These are phyloP conservation scores for Trachurus trachurus DNA, from an alignment of 2,797 vertebrate species.

Conservation along the genomic window DNA sequence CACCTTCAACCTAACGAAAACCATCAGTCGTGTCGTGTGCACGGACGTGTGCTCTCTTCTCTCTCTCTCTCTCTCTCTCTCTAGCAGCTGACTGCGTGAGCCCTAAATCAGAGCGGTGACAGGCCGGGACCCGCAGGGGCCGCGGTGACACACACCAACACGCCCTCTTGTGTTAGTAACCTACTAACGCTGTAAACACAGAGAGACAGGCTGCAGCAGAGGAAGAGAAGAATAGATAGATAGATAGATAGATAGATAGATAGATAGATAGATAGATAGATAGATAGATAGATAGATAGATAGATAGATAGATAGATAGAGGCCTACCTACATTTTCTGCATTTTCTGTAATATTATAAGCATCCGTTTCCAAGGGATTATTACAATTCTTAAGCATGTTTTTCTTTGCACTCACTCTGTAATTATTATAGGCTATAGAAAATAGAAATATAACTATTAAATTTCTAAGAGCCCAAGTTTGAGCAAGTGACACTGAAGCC, in stretches of 20 bases:
- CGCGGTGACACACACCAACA: slow-evolving; percentile 66
- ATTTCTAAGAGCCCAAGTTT: background rate
- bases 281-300: too few species aligned
- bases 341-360: too few species aligned
- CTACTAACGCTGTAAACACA: slow-evolving; percentile 29
- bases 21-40: too few species aligned
- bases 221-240: too few species aligned
- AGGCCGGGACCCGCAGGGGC: slow-evolving; percentile 29
- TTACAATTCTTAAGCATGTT: too few species aligned
- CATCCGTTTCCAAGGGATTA: too few species aligned
- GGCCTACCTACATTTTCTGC: too few species aligned
- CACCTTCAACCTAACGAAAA: background rate
- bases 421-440: too few species aligned
- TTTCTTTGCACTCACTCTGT: too few species aligned
- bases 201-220: background rate
- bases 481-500: background rate
- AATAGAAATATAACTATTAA: too few species aligned
- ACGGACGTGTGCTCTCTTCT: background rate
- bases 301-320: too few species aligned
- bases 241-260: background rate
- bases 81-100: background rate
- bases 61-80: background rate
- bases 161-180: slow-evolving; percentile 84
- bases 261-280: too few species aligned
- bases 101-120: slow-evolving; percentile 35